phyloP scores from a whole-genome alignment of 1,140 invertebrate genomes.

The Delia radicum region DNA sequence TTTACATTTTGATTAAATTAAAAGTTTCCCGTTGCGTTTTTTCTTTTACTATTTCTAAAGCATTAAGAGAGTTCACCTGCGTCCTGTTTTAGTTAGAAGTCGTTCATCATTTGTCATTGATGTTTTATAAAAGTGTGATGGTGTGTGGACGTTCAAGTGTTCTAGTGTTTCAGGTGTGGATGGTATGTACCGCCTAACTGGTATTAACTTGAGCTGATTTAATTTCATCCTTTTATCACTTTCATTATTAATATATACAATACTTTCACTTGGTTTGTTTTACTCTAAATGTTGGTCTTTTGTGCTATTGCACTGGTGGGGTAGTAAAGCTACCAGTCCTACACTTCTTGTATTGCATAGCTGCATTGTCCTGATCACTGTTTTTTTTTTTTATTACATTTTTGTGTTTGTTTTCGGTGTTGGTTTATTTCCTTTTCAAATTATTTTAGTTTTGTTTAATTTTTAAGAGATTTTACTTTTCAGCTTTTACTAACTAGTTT shows the following conservation, averaged over 20 bases:
- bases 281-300: not conserved
- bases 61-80: not conserved
- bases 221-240: conserved; percentile 20
- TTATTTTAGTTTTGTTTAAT: too few species aligned
- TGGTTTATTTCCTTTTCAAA: not conserved
- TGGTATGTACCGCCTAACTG: not conserved
- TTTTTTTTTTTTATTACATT: not conserved
- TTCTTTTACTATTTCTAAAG: not conserved
- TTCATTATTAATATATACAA: conserved; percentile 22
- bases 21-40: conserved; percentile 21
- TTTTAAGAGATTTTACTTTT: too few species aligned
- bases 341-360: too few species aligned
- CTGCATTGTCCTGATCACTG: too few species aligned
- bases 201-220: conserved; percentile 20
- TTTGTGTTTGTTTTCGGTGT: not conserved
- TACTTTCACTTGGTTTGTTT: conserved; percentile 19
- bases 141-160: not conserved
- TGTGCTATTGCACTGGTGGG: not conserved
- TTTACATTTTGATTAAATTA: conserved; percentile 23
- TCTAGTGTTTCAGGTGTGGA: not conserved
- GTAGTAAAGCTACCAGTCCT: too few species aligned
- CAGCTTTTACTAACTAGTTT: too few species aligned
- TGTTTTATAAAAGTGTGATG: not conserved
- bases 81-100: not conserved
- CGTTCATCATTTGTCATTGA: conserved; percentile 18